Evolutionary conservation across 2,113 vertebrate species (phyloP).

Genomic region (Malurus melanocephalus): DNA sequence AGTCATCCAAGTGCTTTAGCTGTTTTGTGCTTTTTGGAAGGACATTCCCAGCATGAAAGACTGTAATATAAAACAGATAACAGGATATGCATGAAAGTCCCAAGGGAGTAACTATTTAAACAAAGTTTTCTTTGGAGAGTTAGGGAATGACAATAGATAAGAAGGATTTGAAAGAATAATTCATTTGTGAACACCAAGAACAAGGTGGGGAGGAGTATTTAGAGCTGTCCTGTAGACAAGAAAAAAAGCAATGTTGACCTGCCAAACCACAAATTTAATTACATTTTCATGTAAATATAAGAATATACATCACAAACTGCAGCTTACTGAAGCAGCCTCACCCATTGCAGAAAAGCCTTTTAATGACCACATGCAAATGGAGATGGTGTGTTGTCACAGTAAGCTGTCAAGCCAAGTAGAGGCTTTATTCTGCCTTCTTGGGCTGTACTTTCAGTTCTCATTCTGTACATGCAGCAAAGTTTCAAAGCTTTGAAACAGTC

Average conservation of each 20-base stretch:
- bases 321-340: not conserved
- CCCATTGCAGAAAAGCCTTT: slow-evolving; percentile 2
- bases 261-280: not conserved
- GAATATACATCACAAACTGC: not conserved
- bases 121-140: slow-evolving; percentile 44
- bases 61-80: slow-evolving; percentile 39
- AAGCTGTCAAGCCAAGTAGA: not conserved
- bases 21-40: slow-evolving; percentile 30
- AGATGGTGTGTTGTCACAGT: not conserved
- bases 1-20: slow-evolving; percentile 10
- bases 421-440: not conserved
- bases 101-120: slow-evolving; percentile 47
- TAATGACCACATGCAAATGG: not conserved
- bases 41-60: slow-evolving; percentile 36
- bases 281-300: not conserved
- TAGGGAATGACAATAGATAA: slow-evolving; percentile 20
- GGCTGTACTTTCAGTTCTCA: not conserved
- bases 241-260: not conserved
- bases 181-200: not conserved
- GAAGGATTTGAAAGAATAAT: not conserved
- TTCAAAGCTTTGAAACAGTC: not conserved
- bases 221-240: not conserved
- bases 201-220: not conserved
- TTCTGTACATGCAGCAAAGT: not conserved
- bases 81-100: slow-evolving; percentile 40